Percentiles rank a stretch among this genome's conserved stretches.
These are phyloP conservation scores for Pseudopleuronectes americanus DNA, from an alignment of 2,797 vertebrate species.

Conservation along the genomic window DNA sequence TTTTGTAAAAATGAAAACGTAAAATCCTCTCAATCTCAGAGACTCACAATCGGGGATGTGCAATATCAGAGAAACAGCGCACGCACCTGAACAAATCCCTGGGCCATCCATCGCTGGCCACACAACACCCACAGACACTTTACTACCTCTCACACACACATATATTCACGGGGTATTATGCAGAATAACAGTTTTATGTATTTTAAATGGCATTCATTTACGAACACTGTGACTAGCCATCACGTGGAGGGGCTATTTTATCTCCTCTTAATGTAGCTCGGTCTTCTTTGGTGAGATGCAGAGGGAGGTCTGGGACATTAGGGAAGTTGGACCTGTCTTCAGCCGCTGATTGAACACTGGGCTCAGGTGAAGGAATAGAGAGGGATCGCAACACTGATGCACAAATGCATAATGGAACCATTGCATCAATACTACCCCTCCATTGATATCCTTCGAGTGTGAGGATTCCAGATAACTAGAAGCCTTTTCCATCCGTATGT, in stretches of 20 bases:
- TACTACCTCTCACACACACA: conserved; percentile 73
- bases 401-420: conserved; percentile 67
- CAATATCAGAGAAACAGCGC: conserved; percentile 51
- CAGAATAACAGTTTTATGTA: conserved; percentile 85
- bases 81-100: conserved; percentile 48
- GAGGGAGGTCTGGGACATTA: conserved; percentile 76
- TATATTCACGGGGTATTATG: conserved; percentile 84
- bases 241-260: conserved; percentile 80
- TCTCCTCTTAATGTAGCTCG: conserved; percentile 80
- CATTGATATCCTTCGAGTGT: conserved; percentile 68
- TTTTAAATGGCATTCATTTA: conserved; percentile 85
- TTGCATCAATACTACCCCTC: conserved; percentile 52
- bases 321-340: conserved; percentile 76
- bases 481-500: conserved; percentile 62
- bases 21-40: conserved; percentile 75
- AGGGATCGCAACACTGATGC: conserved; percentile 63
- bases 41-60: conserved; percentile 53
- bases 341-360: conserved; percentile 74
- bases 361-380: conserved; percentile 53
- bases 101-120: conserved; percentile 65
- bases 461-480: conserved; percentile 60
- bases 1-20: conserved; percentile 73
- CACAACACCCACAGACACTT: conserved; percentile 63
- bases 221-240: conserved; percentile 75
- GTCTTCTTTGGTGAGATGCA: conserved; percentile 69